These are phyloP conservation scores for Steinernema carpocapsae DNA, from an alignment of 2,888 invertebrate species.

Conservation along the genomic window DNA sequence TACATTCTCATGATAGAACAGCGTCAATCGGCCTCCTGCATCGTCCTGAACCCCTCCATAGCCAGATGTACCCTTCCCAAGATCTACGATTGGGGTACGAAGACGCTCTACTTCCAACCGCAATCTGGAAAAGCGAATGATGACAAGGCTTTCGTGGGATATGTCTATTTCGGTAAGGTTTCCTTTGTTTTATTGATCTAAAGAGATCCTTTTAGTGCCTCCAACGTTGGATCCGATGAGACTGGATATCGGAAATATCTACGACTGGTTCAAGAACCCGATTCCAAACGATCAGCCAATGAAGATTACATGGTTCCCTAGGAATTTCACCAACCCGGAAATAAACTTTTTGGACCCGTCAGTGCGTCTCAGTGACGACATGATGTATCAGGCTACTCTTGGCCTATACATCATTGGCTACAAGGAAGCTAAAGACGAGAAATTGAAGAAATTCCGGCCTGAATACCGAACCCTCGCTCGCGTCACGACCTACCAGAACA, in stretches of 20 bases:
- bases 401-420: slow-evolving; percentile 67
- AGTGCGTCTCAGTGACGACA: slow-evolving; percentile 60
- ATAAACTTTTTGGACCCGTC: slow-evolving; percentile 50
- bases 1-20: slow-evolving; percentile 68
- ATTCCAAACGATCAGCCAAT: slow-evolving; percentile 55
- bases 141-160: slow-evolving; percentile 68
- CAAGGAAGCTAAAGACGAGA: slow-evolving; percentile 64
- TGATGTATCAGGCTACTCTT: slow-evolving; percentile 61
- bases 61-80: slow-evolving; percentile 65
- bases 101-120: slow-evolving; percentile 68
- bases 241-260: slow-evolving; percentile 65
- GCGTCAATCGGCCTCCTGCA: slow-evolving; percentile 62
- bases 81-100: slow-evolving; percentile 68
- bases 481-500: slow-evolving; percentile 63
- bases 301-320: slow-evolving; percentile 67
- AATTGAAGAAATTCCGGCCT: slow-evolving; percentile 67
- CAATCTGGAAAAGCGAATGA: slow-evolving; percentile 62
- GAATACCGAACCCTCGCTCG: slow-evolving; percentile 61
- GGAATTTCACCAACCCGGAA: slow-evolving; percentile 68
- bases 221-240: slow-evolving; percentile 68
- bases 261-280: slow-evolving; percentile 68
- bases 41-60: slow-evolving; percentile 64
- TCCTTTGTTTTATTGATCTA: neutral
- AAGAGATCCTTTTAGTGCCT: slow-evolving; percentile 55
- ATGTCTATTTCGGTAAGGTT: slow-evolving; percentile 65